Conservation (phyloP, 1,140 invertebrate genomes). For the Lethocerus indicus region DNA sequence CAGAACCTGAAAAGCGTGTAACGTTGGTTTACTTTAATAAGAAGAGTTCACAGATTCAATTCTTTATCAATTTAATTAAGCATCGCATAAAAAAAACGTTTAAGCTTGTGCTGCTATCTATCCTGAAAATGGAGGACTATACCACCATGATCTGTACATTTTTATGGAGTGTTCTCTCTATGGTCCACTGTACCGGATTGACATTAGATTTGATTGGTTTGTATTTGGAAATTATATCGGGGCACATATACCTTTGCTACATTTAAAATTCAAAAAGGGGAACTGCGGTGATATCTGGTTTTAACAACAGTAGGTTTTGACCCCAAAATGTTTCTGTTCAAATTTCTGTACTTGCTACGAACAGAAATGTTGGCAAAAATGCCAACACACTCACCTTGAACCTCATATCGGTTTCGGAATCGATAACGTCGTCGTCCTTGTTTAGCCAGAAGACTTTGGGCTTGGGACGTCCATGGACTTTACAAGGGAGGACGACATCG, state of each 20-base stretch:
- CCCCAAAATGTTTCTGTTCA: too few relatives aligned
- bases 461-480: constrained; percentile 39
- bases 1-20: constrained; percentile 30
- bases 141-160: neutral
- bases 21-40: neutral
- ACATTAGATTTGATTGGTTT: too few relatives aligned
- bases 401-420: too few relatives aligned
- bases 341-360: too few relatives aligned
- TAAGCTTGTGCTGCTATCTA: neutral
- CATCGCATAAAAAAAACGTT: neutral
- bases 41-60: neutral
- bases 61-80: neutral
- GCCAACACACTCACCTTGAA: constrained; percentile 25
- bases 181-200: neutral
- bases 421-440: constrained; percentile 23
- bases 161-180: neutral
- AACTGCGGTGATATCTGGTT: too few relatives aligned
- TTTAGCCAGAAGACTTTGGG: constrained; percentile 48
- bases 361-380: constrained; percentile 1
- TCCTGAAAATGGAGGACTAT: neutral
- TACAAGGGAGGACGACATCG: constrained; percentile 49
- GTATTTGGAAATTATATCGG: too few relatives aligned
- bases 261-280: too few relatives aligned
- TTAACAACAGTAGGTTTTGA: too few relatives aligned
- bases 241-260: too few relatives aligned